Conservation (phyloP, 2,888 invertebrate species). For the Heliconius sara region DNA sequence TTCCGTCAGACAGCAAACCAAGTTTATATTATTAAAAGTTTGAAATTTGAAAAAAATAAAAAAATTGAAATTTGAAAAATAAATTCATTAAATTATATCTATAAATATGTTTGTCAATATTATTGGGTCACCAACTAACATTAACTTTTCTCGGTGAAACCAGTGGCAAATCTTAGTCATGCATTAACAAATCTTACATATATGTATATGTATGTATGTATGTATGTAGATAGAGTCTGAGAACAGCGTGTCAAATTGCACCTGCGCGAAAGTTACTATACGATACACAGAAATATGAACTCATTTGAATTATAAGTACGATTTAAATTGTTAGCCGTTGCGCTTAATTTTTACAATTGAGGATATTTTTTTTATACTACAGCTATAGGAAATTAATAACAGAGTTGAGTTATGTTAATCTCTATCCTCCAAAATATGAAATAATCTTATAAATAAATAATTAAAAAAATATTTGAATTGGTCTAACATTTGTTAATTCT, state of each 20-base stretch:
- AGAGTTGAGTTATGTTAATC: not conserved
- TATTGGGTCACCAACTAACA: not conserved
- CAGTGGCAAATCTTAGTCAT: conserved; percentile 18
- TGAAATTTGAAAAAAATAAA: not conserved
- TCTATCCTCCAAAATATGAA: too few species aligned
- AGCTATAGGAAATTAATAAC: not conserved
- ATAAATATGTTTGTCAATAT: not conserved
- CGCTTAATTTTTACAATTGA: not conserved
- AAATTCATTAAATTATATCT: not conserved
- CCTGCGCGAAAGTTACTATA: conserved; percentile 27
- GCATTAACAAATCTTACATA: conserved; percentile 19
- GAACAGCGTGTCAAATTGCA: conserved; percentile 34
- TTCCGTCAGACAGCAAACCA: not conserved
- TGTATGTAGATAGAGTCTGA: not conserved
- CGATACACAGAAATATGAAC: conserved; percentile 25
- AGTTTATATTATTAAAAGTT: not conserved
- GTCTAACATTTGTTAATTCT: too few species aligned
- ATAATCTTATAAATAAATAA: too few species aligned
- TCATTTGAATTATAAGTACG: conserved; percentile 19
- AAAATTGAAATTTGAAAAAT: not conserved
- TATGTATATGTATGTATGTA: not conserved
- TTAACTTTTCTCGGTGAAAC: conserved; percentile 14
- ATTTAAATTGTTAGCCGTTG: not conserved
- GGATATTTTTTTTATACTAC: not conserved
- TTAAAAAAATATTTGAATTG: too few species aligned